Evolutionary conservation across 2,113 vertebrate species (phyloP).

Genomic region (Sigmodon hispidus): DNA sequence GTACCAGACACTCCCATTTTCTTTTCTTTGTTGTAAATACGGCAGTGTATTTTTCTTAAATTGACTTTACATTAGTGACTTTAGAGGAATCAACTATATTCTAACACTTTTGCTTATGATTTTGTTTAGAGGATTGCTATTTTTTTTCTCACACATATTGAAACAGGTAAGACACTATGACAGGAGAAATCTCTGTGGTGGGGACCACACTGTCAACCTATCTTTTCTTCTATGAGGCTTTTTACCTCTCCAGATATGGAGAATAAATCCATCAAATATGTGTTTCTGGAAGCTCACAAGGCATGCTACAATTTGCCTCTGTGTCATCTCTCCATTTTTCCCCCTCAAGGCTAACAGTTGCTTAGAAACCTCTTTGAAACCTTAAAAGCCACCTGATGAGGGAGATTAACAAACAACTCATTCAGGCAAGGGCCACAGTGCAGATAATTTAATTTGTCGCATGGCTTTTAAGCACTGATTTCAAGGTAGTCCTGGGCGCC

Average conservation of each 20-base stretch:
- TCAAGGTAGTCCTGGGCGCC: not conserved
- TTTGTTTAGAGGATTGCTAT: not conserved
- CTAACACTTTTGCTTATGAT: not conserved
- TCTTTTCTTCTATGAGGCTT: not conserved
- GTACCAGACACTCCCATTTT: not conserved
- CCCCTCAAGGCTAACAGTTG: conserved; percentile 65
- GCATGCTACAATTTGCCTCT: not conserved
- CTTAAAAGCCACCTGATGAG: conserved; percentile 58
- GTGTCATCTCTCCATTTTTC: not conserved
- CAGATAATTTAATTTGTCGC: conserved; percentile 27
- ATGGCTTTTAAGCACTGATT: not conserved
- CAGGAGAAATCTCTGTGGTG: not conserved
- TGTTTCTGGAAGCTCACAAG: conserved; percentile 14
- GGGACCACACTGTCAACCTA: not conserved
- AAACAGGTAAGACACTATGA: not conserved
- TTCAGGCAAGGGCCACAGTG: not conserved
- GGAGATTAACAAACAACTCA: not conserved
- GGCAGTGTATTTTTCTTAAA: not conserved
- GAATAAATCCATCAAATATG: not conserved
- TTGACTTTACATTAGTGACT: not conserved
- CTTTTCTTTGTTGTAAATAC: not conserved
- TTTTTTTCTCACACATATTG: not conserved
- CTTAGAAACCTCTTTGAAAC: conserved; percentile 69
- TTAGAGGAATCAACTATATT: not conserved
- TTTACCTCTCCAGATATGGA: not conserved